Base-by-base conservation (phyloP, 2,113 vertebrate species). In the Xenotilapia longispinis region DNA sequence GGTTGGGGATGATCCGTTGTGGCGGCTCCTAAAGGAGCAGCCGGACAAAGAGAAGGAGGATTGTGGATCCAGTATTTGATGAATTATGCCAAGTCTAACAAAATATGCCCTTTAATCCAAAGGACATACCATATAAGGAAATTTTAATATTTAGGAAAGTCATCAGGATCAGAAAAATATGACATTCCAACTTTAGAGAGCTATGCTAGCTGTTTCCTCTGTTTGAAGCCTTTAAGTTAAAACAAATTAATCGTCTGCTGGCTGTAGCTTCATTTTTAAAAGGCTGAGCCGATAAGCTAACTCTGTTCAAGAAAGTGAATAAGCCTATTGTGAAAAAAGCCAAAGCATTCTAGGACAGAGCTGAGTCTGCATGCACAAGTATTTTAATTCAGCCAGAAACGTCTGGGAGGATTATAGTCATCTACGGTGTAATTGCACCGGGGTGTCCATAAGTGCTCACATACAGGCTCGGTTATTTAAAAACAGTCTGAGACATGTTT, bases 361-460 rank as follows among this genome's bases (percentile, higher is more conserved):
- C 9, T 31, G 45, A 78, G 3, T 78, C 15, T 78, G 42, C 23
- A 49, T 49, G 26, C 45, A 1, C 5, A n/a, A 5, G 70, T 78
- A 78, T 78, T 78, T 78, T n/a, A 78, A 78, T 4, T 78, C 70
- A 78, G 70, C 15, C 26, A 78, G 45, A 12, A 4, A 49, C 2
- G 10, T 49, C 26, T 78, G 23, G 26, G 70, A 78, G 26, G 45
- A 78, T 78, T 78, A 78, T 78, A 78, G 42, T 49, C 70, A 31
- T 49, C 23, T 31, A 49, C 23, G 1, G 70, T 78, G 45, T n/a
- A 7, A 31, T 28, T n/a, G 42, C 45, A 49, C 23, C 3, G 1
- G 9, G 42, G 42, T 75, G 42, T 49, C 4, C 45, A 12, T 31
- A 49, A 78, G 42, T 78, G 42, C 70, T 49, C 26, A 49, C 45